These are phyloP conservation scores for Apodemus agrarius DNA, from an alignment of 2,797 vertebrate genomes.

Conservation along the genomic window DNA sequence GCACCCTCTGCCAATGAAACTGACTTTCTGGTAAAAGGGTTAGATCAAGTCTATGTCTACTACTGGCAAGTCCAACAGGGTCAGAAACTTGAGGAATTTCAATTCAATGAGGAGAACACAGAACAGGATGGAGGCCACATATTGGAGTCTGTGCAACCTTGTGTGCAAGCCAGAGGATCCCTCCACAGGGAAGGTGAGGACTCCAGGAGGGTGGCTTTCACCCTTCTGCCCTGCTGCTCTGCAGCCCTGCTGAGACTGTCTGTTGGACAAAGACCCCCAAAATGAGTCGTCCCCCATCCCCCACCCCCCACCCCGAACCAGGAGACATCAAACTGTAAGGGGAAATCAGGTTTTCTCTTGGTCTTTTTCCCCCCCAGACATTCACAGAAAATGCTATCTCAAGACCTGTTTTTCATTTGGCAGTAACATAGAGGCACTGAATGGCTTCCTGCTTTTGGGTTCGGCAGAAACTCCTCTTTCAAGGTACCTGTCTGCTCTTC, in stretches of 20 bases:
- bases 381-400: conserved; percentile 13
- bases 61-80: background rate
- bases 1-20: background rate
- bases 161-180: background rate
- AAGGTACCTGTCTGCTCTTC: background rate
- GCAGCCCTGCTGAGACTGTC: background rate
- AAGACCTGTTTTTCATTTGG: conserved; percentile 44
- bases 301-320: no score
- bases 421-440: background rate
- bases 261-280: background rate
- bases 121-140: background rate
- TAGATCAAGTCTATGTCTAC: background rate
- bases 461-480: background rate
- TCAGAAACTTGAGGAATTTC: background rate
- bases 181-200: background rate
- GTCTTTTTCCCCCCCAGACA: conserved; percentile 12
- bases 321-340: background rate
- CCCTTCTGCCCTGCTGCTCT: background rate
- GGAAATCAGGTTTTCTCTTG: background rate
- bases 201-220: background rate
- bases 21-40: background rate
- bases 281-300: conserved; percentile 38
- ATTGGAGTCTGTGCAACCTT: background rate
- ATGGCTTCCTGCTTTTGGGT: background rate
- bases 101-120: background rate